Conservation (phyloP, 2,888 invertebrate genomes). For the Glyphotaelius pellucidus region DNA sequence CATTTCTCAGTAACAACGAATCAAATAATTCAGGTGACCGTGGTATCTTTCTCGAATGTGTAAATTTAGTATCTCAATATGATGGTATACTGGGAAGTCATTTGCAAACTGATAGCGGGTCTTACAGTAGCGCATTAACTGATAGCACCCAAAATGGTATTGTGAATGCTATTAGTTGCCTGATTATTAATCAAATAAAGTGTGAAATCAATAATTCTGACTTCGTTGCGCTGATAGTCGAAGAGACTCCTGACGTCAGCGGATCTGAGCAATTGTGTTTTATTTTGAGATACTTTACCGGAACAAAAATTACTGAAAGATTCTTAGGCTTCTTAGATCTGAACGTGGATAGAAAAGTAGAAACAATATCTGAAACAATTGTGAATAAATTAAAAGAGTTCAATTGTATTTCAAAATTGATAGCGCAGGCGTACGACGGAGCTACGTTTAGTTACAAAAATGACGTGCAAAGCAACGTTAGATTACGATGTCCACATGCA, state of each 20-base stretch:
- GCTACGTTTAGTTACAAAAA: constrained; percentile 67
- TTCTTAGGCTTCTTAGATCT: constrained; percentile 68
- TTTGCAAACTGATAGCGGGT: constrained; percentile 67
- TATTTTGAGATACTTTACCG: constrained; percentile 68
- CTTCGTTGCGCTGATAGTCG: constrained; percentile 68
- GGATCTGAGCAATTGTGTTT: constrained; percentile 67
- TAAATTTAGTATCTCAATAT: constrained; percentile 68
- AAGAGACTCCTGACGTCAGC: constrained; percentile 68
- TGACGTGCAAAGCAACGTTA: constrained; percentile 68
- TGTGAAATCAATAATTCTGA: constrained; percentile 67
- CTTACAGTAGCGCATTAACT: constrained; percentile 68
- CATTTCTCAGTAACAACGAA: constrained; percentile 68
- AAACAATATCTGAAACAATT: constrained; percentile 66
- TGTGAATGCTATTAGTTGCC: constrained; percentile 67
- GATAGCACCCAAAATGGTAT: constrained; percentile 22
- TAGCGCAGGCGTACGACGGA: constrained; percentile 69
- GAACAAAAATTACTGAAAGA: constrained; percentile 67
- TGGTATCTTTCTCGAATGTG: constrained; percentile 67
- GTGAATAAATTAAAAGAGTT: constrained; percentile 65
- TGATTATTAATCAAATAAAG: constrained; percentile 67
- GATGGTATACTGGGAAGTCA: constrained; percentile 67
- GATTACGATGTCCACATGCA: constrained; percentile 66
- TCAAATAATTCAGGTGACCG: constrained; percentile 66
- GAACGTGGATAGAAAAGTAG: constrained; percentile 67
- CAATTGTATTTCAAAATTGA: constrained; percentile 67